Conservation (phyloP, 2,888 invertebrate genomes). For the Euproctis similis region DNA sequence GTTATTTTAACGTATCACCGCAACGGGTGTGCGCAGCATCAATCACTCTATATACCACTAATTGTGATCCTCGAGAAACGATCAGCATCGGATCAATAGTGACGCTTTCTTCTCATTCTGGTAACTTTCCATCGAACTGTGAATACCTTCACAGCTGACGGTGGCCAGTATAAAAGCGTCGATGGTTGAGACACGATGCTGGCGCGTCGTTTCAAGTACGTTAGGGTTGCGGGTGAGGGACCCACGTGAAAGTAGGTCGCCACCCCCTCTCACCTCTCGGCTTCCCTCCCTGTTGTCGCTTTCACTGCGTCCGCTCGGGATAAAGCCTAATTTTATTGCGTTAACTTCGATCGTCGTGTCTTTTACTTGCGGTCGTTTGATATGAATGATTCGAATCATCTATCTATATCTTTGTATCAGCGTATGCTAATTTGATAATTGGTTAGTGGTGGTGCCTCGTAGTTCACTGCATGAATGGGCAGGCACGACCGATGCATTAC, state of each 20-base stretch:
- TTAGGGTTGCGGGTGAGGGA: constrained; percentile 38
- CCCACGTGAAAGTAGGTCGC: constrained; percentile 57
- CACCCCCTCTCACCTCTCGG: constrained; percentile 26
- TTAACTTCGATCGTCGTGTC: constrained; percentile 55
- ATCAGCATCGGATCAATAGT: constrained; percentile 48
- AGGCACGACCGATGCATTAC: too few species aligned
- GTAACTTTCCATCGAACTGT: constrained; percentile 46
- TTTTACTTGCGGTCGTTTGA: constrained; percentile 39
- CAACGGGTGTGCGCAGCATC: constrained; percentile 2
- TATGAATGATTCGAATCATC: constrained; percentile 35
- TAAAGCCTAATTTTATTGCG: constrained; percentile 69
- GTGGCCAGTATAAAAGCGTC: constrained; percentile 32
- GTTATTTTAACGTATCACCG: constrained; percentile 2
- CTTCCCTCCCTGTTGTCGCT: constrained; percentile 51
- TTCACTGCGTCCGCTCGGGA: constrained; percentile 55
- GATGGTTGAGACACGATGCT: constrained; percentile 31
- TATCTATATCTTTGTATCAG: too few species aligned
- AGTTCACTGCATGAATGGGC: too few species aligned
- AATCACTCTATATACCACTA: constrained; percentile 9
- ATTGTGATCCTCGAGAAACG: constrained; percentile 41
- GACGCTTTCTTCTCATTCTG: constrained; percentile 33
- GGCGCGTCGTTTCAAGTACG: constrained; percentile 27
- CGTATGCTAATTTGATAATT: too few species aligned
- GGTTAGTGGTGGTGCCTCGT: too few species aligned
- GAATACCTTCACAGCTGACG: constrained; percentile 39